Evolutionary conservation across 2,888 invertebrate species (phyloP).

Genomic region (Cryptocephalus moraei): DNA sequence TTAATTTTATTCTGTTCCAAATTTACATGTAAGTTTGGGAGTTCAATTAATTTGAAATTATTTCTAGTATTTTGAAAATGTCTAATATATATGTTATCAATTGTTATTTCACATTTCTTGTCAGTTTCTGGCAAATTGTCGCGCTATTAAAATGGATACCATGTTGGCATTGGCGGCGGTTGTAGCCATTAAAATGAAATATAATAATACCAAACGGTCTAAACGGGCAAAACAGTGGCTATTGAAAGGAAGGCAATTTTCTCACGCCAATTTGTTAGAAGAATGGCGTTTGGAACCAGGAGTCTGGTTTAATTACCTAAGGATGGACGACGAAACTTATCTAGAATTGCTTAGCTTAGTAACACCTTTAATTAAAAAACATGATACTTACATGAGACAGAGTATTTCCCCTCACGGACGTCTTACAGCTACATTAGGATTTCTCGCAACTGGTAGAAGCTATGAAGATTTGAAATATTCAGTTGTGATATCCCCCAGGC

Average conservation of each 20-base stretch:
- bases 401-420: constrained; percentile 19
- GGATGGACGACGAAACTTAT: constrained; percentile 14
- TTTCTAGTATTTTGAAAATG: too few relatives aligned
- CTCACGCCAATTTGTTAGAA: constrained; percentile 8
- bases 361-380: constrained; percentile 10
- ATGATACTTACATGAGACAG: constrained; percentile 18
- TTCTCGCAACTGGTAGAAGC: constrained; percentile 17
- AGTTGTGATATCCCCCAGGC: too few relatives aligned
- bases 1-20: too few relatives aligned
- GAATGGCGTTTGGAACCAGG: constrained; percentile 11
- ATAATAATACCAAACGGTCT: background rate
- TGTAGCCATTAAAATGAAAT: background rate
- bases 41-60: too few relatives aligned
- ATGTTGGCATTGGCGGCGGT: constrained; percentile 1
- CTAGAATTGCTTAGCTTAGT: constrained; percentile 11
- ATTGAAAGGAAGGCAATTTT: constrained; percentile 5
- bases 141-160: background rate
- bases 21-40: too few relatives aligned
- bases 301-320: constrained; percentile 18
- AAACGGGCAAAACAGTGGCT: constrained; percentile 7
- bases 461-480: too few relatives aligned
- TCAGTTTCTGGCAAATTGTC: background rate
- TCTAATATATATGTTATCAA: too few relatives aligned
- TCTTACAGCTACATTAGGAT: constrained; percentile 14
- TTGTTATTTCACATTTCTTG: too few relatives aligned